phyloP scores from a whole-genome alignment of 2,797 vertebrate genomes.

The Lutra lutra region DNA sequence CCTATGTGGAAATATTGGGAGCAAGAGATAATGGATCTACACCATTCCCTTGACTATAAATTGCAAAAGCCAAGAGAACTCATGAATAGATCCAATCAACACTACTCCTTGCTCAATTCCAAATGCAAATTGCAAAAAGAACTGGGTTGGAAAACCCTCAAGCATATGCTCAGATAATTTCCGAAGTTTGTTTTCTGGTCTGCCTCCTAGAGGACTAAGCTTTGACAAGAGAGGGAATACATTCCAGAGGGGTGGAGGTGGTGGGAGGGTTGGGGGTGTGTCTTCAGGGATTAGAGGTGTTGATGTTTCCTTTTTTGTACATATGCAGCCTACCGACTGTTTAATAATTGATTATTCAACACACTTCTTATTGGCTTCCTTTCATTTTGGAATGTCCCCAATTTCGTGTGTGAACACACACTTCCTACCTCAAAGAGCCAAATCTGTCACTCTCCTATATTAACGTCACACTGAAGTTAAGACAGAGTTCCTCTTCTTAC shows the following conservation, averaged over 20 bases:
- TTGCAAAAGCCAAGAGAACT: conserved; percentile 23
- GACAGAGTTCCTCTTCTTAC: background rate
- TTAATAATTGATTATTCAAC: background rate
- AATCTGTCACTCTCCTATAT: background rate
- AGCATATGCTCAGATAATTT: background rate
- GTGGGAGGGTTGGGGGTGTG: too few relatives aligned
- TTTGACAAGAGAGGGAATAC: background rate
- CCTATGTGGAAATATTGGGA: background rate
- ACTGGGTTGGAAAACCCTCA: background rate
- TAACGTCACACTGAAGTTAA: background rate
- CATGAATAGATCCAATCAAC: background rate
- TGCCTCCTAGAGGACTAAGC: background rate
- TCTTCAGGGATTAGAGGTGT: background rate
- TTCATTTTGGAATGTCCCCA: background rate
- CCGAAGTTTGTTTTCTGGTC: background rate
- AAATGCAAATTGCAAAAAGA: conserved; percentile 23
- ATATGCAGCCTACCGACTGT: background rate
- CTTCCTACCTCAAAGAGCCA: background rate
- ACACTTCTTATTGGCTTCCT: background rate
- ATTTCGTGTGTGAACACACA: background rate
- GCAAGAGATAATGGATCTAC: background rate
- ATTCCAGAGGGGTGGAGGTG: background rate
- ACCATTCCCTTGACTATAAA: background rate
- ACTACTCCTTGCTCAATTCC: background rate
- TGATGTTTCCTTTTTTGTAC: background rate